Base-by-base conservation (phyloP, 2,888 invertebrate species). In the Epistrophella euchroma region DNA sequence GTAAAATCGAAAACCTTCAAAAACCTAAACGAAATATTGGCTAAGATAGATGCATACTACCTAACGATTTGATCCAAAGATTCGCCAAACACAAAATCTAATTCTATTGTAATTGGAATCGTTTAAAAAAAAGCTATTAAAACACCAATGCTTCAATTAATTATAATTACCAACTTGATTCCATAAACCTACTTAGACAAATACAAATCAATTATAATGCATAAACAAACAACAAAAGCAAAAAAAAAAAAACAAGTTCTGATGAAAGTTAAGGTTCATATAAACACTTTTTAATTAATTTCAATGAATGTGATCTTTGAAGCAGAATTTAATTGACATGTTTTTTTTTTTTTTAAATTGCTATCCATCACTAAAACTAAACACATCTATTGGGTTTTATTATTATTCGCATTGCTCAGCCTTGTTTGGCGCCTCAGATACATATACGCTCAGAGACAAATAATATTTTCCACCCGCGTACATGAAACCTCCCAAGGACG, bases 271-370 rank as follows among this genome's bases (percentile, higher is more conserved):
- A 15, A 52, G 28, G 25, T 28, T 52, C 52, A n/a, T 28, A 50
- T 28, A 28, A 28, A 28, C 37, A 56, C 10, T 45, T 28, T 28
- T 15, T 40, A 68, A 74, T 68, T 70, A 74, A 13, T 19, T 47
- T 56, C 55, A 68, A 73, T 77, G 37, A 73, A 83, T 58, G 37
- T 64, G 73, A 78, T 73, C 52, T 77, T 22, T 60, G 13, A 47
- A 78, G 47, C 47, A 28, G 17, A 70, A 71, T 66, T 25, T 58
- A 79, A 52, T 43, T 74, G 47, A 73, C 68, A 78, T 22, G 43
- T 47, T 73, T 62, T 47, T 15, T 66, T 15, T 64, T 28, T 9
- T 0, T 32, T 5, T 2, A 28, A 52, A 47, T 19, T 19, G 10
- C 19, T 25, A 52, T 25, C 15, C 19, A 47, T 22, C 25, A 68